These are phyloP conservation scores for Cydia fagiglandana DNA, from an alignment of 1,140 invertebrate species.

Conservation along the genomic window DNA sequence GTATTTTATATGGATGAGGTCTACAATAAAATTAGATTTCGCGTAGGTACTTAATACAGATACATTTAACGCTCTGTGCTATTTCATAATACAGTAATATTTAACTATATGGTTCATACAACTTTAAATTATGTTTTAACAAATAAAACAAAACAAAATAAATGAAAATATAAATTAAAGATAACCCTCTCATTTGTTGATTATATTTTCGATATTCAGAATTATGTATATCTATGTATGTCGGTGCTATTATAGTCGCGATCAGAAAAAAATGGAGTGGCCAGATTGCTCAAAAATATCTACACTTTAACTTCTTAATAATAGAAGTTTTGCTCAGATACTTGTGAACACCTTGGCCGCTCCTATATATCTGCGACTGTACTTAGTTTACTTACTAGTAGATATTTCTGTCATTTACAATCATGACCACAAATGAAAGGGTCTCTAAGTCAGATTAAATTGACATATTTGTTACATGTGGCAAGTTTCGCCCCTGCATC, in stretches of 20 bases:
- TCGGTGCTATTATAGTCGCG: too few species aligned
- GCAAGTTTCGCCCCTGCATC: background rate
- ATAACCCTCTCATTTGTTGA: background rate
- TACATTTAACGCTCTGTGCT: background rate
- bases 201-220: background rate
- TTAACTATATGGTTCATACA: background rate
- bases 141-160: background rate
- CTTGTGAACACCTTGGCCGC: too few species aligned
- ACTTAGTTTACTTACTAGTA: background rate
- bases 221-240: too few species aligned
- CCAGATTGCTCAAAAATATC: background rate
- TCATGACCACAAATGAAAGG: background rate
- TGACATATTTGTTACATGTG: constrained; percentile 20
- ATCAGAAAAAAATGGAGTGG: background rate
- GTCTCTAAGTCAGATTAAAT: background rate
- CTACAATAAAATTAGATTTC: background rate
- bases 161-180: background rate
- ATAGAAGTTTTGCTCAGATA: too few species aligned
- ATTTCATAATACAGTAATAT: background rate
- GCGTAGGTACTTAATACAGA: background rate
- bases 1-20: background rate
- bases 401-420: background rate
- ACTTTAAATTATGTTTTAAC: background rate
- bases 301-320: too few species aligned
- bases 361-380: too few species aligned